A percentile compares a stretch with the other conserved stretches of the same genome.
phyloP scores from a whole-genome alignment of 2,888 invertebrate genomes.

The Epinotia brunnichana region DNA sequence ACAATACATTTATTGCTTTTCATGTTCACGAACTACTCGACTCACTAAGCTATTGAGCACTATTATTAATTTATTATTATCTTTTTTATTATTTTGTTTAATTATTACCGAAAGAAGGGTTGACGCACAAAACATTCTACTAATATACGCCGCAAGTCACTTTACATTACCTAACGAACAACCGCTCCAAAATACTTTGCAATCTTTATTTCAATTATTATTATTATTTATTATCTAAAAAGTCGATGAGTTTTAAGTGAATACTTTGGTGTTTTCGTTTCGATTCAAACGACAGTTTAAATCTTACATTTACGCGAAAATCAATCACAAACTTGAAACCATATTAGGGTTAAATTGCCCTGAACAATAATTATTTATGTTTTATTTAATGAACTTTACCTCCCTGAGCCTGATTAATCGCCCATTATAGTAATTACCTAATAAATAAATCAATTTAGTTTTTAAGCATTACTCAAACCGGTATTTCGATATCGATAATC shows the following conservation, averaged over 20 bases:
- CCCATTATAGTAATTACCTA: constrained; percentile 73
- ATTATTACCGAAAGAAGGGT: constrained; percentile 72
- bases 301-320: constrained; percentile 42
- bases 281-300: constrained; percentile 65
- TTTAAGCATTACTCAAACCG: constrained; percentile 40
- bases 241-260: constrained; percentile 81
- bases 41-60: constrained; percentile 79
- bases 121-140: constrained; percentile 78
- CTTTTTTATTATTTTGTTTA: constrained; percentile 59
- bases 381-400: constrained; percentile 35
- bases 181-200: constrained; percentile 76
- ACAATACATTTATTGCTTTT: constrained; percentile 79
- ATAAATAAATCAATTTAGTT: constrained; percentile 79
- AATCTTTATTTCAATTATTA: constrained; percentile 65
- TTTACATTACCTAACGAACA: constrained; percentile 67
- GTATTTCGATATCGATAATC: constrained; percentile 48
- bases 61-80: constrained; percentile 71
- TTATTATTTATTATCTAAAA: constrained; percentile 82
- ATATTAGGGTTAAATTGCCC: constrained; percentile 38
- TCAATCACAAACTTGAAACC: constrained; percentile 41
- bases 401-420: constrained; percentile 56
- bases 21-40: constrained; percentile 62
- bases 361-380: constrained; percentile 37
- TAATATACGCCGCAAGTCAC: constrained; percentile 62
- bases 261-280: constrained; percentile 83